Evolutionary conservation across 92 coral and sea anemone genomes (phyloP).

Genomic region (Nematostella vectensis): DNA sequence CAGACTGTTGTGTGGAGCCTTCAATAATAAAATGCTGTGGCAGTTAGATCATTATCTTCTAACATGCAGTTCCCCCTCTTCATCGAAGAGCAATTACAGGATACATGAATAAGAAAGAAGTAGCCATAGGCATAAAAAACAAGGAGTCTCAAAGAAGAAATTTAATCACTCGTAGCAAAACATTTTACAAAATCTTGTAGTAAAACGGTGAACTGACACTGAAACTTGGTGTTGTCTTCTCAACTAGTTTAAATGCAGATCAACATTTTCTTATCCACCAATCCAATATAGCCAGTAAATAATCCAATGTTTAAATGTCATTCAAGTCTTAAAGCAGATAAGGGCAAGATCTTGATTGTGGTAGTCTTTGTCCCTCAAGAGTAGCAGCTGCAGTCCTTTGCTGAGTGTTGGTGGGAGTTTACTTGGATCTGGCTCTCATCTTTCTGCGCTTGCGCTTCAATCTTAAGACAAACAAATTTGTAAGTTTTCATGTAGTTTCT

Average conservation of each 20-base stretch:
- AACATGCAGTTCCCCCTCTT: too few relatives aligned
- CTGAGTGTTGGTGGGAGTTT: background rate
- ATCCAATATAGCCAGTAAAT: too few relatives aligned
- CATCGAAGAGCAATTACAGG: too few relatives aligned
- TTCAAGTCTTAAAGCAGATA: background rate
- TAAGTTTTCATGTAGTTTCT: background rate
- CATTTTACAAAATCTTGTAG: background rate
- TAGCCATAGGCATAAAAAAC: too few relatives aligned
- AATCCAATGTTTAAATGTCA: background rate
- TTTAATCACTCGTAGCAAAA: background rate
- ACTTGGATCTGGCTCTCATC: conserved; percentile 2
- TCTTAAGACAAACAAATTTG: background rate
- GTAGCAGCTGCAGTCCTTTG: background rate
- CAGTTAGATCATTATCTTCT: too few relatives aligned
- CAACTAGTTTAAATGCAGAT: too few relatives aligned
- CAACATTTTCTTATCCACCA: too few relatives aligned
- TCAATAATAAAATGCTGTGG: too few relatives aligned
- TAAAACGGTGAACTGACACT: background rate
- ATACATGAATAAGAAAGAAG: too few relatives aligned
- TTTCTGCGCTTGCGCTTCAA: conserved; percentile 1
- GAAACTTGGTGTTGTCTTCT: background rate
- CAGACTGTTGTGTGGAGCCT: too few relatives aligned
- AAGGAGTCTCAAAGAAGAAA: too few relatives aligned
- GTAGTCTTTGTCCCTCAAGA: background rate
- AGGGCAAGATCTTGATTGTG: background rate